Evolutionary conservation across 2,888 invertebrate species (phyloP).

Genomic region (Sturmia bella): DNA sequence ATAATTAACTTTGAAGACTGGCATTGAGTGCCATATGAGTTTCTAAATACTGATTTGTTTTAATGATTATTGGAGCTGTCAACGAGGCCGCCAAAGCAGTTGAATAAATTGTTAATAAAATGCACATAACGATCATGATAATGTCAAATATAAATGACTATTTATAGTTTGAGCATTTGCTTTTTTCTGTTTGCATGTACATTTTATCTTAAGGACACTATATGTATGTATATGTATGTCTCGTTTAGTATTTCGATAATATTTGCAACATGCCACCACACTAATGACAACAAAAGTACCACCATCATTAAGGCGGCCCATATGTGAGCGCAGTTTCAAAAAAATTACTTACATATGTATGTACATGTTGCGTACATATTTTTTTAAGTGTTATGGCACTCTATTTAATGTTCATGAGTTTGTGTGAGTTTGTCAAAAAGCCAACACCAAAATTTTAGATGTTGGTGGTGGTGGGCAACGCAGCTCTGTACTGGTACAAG

Average conservation of each 20-base stretch:
- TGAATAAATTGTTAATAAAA: constrained; percentile 45
- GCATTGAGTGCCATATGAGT: not conserved
- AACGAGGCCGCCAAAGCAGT: constrained; percentile 13
- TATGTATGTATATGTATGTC: too few relatives aligned
- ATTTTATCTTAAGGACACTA: constrained; percentile 58
- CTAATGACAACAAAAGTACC: constrained; percentile 62
- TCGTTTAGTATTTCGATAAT: constrained; percentile 60
- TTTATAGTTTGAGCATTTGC: constrained; percentile 56
- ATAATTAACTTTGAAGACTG: constrained; percentile 6
- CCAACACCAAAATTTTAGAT: constrained; percentile 35
- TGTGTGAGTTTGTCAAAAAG: constrained; percentile 42
- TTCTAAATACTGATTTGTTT: not conserved
- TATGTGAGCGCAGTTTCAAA: constrained; percentile 8
- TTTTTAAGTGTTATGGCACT: constrained; percentile 28
- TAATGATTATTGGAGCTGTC: constrained; percentile 7
- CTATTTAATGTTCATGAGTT: constrained; percentile 9
- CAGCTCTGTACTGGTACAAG: constrained; percentile 36
- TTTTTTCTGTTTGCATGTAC: not conserved
- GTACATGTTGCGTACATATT: not conserved
- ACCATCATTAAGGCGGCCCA: constrained; percentile 28
- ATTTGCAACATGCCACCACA: constrained; percentile 60
- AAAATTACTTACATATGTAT: not conserved
- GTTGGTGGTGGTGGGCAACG: constrained; percentile 10
- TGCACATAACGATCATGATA: constrained; percentile 58
- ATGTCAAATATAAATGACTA: constrained; percentile 62